Base-by-base conservation (phyloP, 2,113 vertebrate genomes). In the Hiodon alosoides region DNA sequence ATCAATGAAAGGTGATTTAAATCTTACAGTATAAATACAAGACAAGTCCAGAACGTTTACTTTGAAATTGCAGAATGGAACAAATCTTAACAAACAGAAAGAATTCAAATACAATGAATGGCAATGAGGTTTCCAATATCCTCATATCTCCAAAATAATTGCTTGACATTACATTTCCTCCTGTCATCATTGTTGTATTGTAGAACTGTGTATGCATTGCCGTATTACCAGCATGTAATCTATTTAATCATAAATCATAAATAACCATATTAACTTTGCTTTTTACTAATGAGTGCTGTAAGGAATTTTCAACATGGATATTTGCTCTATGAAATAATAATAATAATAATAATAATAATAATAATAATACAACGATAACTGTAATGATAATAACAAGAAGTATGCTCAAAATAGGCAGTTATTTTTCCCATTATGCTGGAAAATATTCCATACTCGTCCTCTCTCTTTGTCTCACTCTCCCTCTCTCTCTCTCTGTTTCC, bases 401-500 rank as follows among this genome's bases (percentile, higher is more conserved):
- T 31, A 31, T 31, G 31, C 31, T 31, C 31, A 31, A 31, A 31
- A 31, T 31, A 31, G 31, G 31, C 31, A 31, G 31, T 31, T 31
- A 0, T 31, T 60, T 71, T n/a, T 71, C 31, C 51, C 14, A 31
- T 54, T 14, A 52, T 31, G 7, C 8, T 71, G 52, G 60, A 71
- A 60, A 48, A 5, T 17, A 71, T 59, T 71, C 11, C 55, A 13
- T 46, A 46, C 17, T 71, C 13, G 57, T 51, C 67, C 58, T 65
- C 61, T 68, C 17, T 73, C 4, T n/a, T n/a, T 60, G 31, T 6
- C 16, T 5, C 8, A 4, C 10, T n/a, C 59, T n/a, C 16, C 58
- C 53, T n/a, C 53, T 55, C 67, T 51, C 67, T 51, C 51, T 55
- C 76, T 70, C 67, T 13, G 54, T 62, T 11, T 68, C 72, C 54